phyloP scores from a whole-genome alignment of 2,888 invertebrate species.

The Siphonodentalium dalli region DNA sequence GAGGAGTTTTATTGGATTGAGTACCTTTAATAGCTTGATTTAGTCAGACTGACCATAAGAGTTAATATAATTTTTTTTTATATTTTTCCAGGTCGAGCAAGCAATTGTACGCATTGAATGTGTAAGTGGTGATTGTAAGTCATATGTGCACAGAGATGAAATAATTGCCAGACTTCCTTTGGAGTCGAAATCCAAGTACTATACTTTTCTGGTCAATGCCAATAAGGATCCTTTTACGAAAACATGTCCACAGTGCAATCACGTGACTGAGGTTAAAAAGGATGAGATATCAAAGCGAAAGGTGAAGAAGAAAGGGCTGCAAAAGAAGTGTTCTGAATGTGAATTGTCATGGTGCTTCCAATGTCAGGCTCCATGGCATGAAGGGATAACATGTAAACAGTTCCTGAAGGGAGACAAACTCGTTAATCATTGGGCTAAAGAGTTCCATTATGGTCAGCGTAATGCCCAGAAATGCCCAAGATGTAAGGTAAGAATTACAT shows the following conservation, averaged over 20 bases:
- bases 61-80: too few species aligned
- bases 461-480: conserved; percentile 67
- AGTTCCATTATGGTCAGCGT: conserved; percentile 57
- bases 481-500: conserved; percentile 66
- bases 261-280: conserved; percentile 24
- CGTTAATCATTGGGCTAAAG: conserved; percentile 64
- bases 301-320: conserved; percentile 34
- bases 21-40: too few species aligned
- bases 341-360: conserved; percentile 64
- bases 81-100: conserved; percentile 45
- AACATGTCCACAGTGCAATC: conserved; percentile 65
- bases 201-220: conserved; percentile 57
- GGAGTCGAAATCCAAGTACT: conserved; percentile 56
- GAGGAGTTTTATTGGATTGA: too few species aligned
- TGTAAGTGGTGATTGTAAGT: conserved; percentile 49
- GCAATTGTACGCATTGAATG: conserved; percentile 61
- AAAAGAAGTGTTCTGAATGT: conserved; percentile 60
- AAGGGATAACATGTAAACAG: conserved; percentile 60
- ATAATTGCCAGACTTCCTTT: conserved; percentile 52
- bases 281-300: conserved; percentile 1
- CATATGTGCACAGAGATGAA: conserved; percentile 60
- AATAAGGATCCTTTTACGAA: conserved; percentile 61
- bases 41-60: too few species aligned
- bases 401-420: conserved; percentile 62
- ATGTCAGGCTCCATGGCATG: conserved; percentile 66